Base-by-base conservation (phyloP, 2,888 invertebrate species). In the Ennomos quercinarius region DNA sequence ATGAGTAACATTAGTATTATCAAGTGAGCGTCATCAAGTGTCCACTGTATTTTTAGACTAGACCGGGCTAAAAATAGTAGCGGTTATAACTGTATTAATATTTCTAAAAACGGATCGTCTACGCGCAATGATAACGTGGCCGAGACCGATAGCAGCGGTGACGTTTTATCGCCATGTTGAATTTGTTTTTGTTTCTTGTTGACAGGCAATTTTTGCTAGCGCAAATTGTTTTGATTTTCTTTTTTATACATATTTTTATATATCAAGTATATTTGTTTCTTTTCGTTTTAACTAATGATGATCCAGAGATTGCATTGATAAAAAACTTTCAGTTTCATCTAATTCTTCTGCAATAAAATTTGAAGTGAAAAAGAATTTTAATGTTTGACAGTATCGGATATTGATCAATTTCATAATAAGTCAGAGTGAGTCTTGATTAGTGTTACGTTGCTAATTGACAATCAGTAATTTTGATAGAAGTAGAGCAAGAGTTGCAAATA, bases 31-130 rank as follows among this genome's bases (percentile, higher is more conserved):
- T 89, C 91, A 89, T 82, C 83, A 81, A 67, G 76, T 78, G 83
- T 75, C 74, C 77, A 84, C 74, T 52, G 81, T 92, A 92, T 91
- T 90, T 92, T 92, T 92, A 92, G 92, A 83, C 88, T 91, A 91
- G 91, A 87, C 86, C 85, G 83, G 70, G 88, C 92, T 92, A 92
- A 90, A 92, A 90, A 91, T 92, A 92, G 91, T 87, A 80, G 79
- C 84, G 77, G 89, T 92, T 91, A 92, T 92, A 89, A 91, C 89
- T 89, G 91, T 90, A 91, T 91, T 92, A 92, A 92, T 92, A 92
- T 92, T 91, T 92, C 92, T 92, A 92, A 92, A 92, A 91, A 92
- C 83, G 89, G 91, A 91, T 84, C 86, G 89, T 88, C 87, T 89
- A 86, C 89, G 84, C 83, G 77, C 47, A 55, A 68, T 88, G 91